Percentiles rank a stretch among this genome's conserved stretches.
Evolutionary conservation across 2,113 vertebrate species (phyloP).

Genomic region (Sinocyclocheilus grahami): DNA sequence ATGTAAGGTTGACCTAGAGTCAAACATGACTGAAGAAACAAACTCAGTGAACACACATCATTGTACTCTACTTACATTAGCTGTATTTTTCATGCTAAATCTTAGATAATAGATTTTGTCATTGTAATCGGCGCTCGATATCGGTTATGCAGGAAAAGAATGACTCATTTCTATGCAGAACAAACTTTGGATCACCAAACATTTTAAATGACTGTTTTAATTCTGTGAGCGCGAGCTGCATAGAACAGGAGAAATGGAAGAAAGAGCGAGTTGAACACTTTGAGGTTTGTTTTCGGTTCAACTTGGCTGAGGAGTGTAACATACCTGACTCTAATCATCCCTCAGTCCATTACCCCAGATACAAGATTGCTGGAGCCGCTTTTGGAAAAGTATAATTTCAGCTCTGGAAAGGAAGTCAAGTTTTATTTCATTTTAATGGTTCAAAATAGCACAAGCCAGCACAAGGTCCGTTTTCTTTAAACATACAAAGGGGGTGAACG

Average conservation of each 20-base stretch:
- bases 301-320: constrained; percentile 29
- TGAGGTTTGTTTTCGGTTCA: constrained; percentile 48
- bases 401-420: constrained; percentile 55
- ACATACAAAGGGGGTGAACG: constrained; percentile 32
- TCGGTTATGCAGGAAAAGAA: not conserved
- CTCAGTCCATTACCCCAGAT: constrained; percentile 43
- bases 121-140: not conserved
- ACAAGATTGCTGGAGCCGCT: constrained; percentile 45
- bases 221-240: constrained; percentile 19
- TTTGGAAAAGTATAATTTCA: constrained; percentile 57
- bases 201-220: constrained; percentile 34
- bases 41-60: not conserved
- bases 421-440: constrained; percentile 61
- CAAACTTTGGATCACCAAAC: not conserved
- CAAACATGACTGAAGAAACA: not conserved
- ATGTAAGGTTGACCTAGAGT: not conserved
- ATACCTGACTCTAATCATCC: constrained; percentile 59
- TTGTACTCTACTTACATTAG: not conserved
- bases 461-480: constrained; percentile 11
- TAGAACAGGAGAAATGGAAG: not conserved
- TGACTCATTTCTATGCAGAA: constrained; percentile 10
- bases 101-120: constrained; percentile 4
- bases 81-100: not conserved
- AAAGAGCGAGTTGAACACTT: constrained; percentile 16
- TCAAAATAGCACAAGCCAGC: constrained; percentile 32